Base-by-base conservation (phyloP, 2,797 vertebrate species). In the Gallinago solitaria region DNA sequence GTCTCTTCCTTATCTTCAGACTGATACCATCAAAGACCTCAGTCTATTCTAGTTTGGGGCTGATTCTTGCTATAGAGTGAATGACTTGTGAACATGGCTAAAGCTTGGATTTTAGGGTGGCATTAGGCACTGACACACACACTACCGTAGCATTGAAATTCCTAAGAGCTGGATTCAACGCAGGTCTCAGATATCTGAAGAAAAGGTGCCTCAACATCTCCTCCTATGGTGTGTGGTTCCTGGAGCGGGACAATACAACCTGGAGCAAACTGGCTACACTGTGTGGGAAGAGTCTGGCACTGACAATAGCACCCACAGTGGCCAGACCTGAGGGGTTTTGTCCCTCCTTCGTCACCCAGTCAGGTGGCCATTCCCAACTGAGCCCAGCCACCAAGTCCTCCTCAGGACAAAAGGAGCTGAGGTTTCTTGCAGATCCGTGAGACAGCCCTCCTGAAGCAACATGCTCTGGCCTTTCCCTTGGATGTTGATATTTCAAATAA, bases 1-100 rank as follows among this genome's bases (percentile, higher is more conserved):
- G 51, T 37, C 47, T 83, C 35, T 53, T 96, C 69, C 59, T 88
- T 89, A 94, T 76, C 83, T 95, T 33, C 70, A 88, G 61, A 17
- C 41, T 67, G 63, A 75, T 64, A 68, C 45, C 45, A 81, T 45
- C 85, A 37, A 35, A 78, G 73, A 20, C 75, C 79, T 75, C 71
- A 21, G 12, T 12, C 53, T 39, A 0, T 74, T 60, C 79, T 50
- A 51, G 5, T 12, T 87, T 20, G 51, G 13, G 37, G 25, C 27
- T 32, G 30, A 65, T 24, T 59, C 63, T 53, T 60, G 20, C 47
- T 17, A 78, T 63, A 54, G 30, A 63, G 53, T 3, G 11, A 86
- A 32, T 13, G 27, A 25, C 54, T 90, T 23, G 11, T 43, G 41
- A 63, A 80, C 45, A 9, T 25, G 60, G 35, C 32, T 54, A 24